Evolutionary conservation across 1,140 invertebrate species (phyloP), one percentile per base, ranked within the genome.

Genomic region (Diorhabda elongata): DNA sequence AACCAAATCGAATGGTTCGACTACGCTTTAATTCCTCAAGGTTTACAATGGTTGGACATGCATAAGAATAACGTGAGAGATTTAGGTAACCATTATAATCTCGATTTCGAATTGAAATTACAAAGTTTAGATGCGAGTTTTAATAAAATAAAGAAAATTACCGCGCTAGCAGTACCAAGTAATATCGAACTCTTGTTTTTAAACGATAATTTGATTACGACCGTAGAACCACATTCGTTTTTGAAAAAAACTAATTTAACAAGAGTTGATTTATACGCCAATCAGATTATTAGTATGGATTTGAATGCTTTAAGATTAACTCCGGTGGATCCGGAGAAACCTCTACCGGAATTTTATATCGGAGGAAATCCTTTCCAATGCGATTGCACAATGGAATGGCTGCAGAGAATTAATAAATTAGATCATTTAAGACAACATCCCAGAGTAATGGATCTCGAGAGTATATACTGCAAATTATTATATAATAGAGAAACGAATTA

Each of bases 1-100:
- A 97, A 97, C 84, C 88, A 90, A 76, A 84, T 97, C 73, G 87
- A 92, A 75, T 91, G 91, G 88, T 97, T 97, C 83, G 94, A 97
- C 82, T 97, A 96, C 81, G 87, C 90, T 9, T 85, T 95, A 66
- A 88, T 97, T 61, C 94, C 95, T 0, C 79, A 83, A 59, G 90
- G 88, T 70, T 84, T 97, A 67, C 90, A 94, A 75, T 96, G 93
- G 93, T 82, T 97, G 58, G 94, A 97, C 82, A 84, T 97, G 75
- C 94, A 96, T 81, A 90, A 91, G 77, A 97, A 97, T 82, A 89
- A 91, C 76, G 90, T 97, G 69, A 86, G 87, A 77, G 89, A 94
- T 76, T 83, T 97, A 2, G 89, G 90, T 42, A 93, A 93, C 82
- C 89, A 89, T 74, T 91, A 92, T 75, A 85, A 86, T 5, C 78